These are phyloP conservation scores for Muscicapa comitata DNA, from an alignment of 2,797 vertebrate genomes.

Conservation along the genomic window DNA sequence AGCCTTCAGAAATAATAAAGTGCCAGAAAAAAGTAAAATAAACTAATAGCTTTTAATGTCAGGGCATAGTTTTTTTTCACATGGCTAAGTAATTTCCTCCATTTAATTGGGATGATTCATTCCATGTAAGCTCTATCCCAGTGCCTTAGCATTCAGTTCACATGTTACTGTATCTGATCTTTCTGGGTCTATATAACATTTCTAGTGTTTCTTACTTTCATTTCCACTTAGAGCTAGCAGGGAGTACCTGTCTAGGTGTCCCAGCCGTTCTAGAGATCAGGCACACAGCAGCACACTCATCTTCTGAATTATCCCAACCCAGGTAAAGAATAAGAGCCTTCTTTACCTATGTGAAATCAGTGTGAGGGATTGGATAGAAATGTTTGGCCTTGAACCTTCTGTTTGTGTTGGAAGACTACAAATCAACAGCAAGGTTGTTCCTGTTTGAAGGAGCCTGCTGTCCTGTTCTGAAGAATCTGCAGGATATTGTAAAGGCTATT, in stretches of 20 bases:
- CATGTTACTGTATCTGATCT: background rate
- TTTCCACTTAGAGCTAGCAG: background rate
- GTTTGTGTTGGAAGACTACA: background rate
- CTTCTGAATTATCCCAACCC: background rate
- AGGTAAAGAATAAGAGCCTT: background rate
- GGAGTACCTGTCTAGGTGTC: background rate
- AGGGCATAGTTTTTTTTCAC: background rate
- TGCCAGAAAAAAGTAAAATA: slow-evolving; percentile 14
- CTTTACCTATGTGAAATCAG: background rate
- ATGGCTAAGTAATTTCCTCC: slow-evolving; percentile 1
- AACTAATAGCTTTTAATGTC: background rate
- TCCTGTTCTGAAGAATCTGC: background rate
- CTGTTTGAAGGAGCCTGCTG: background rate
- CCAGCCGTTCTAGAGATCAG: background rate
- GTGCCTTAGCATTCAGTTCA: background rate
- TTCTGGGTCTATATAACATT: background rate
- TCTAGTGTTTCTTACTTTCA: background rate
- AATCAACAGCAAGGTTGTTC: background rate
- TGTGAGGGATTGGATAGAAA: background rate
- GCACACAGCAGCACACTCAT: background rate
- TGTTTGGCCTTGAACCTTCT: background rate
- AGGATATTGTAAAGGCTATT: background rate
- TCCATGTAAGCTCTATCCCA: background rate
- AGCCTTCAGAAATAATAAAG: slow-evolving; percentile 8
- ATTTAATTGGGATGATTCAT: slow-evolving; percentile 26